Evolutionary conservation across 2,888 invertebrate genomes (phyloP), one percentile per base, ranked within the genome.

Genomic region (Stegophylla sp.): DNA sequence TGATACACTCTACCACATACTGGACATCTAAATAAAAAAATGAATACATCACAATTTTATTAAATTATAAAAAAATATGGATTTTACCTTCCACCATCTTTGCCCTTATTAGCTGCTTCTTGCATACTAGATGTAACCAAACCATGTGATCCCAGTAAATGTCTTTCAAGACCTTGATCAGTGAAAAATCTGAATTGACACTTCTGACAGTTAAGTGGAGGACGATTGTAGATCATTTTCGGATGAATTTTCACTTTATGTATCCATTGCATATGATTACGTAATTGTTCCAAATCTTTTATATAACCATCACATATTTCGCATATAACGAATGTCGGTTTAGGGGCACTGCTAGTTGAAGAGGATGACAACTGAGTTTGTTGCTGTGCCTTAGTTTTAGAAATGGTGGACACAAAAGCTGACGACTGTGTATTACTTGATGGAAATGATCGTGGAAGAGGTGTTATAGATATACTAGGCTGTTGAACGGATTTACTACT

Each of bases 181-280:
- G 97, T 97, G 88, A 98, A 98, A 89, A 98, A 98, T 85, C 96
- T 91, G 87, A 94, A 95, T 88, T 96, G 95, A 88, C 97, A 97
- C 87, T 96, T 96, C 88, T 96, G 96, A 88, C 97, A 97, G 88
- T 95, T 96, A 84, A 97, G 89, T 67, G 97, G 97, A 82, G 97
- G 96, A 87, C 94, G 90, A 88, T 95, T 96, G 88, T 95, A 94
- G 84, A 96, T 95, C 96, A 96, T 96, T 88, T 95, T 96, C 81
- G 96, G 95, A 88, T 96, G 96, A 85, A 96, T 96, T 87, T 96
- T 96, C 84, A 96, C 95, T 90, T 97, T 96, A 87, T 97, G 97
- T 86, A 97, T 96, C 94, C 96, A 97, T 86, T 96, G 96, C 95
- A 97, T 97, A 86, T 97, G 97, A 87, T 96, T 96, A 83, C 97